These are phyloP conservation scores for Therioaphis trifolii DNA, from an alignment of 2,888 invertebrate species.

Conservation along the genomic window DNA sequence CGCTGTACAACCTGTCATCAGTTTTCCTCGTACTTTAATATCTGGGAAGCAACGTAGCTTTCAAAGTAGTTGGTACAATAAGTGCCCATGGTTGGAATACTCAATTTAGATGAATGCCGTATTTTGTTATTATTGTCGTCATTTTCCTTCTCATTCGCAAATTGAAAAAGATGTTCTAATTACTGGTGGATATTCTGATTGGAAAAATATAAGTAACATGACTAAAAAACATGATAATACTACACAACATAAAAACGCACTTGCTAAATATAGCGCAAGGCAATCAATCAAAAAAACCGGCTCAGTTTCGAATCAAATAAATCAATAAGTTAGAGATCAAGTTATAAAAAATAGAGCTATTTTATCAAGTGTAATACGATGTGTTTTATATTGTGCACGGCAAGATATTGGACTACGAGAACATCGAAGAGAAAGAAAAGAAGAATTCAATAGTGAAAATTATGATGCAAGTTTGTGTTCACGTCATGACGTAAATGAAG, in stretches of 20 bases:
- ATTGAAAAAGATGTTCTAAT: constrained; percentile 23
- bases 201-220: constrained; percentile 33
- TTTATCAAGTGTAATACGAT: background rate
- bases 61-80: constrained; percentile 39
- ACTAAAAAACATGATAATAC: constrained; percentile 1
- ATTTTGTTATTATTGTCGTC: constrained; percentile 18
- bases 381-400: constrained; percentile 6
- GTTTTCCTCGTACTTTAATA: background rate
- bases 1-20: background rate
- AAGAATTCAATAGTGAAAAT: constrained; percentile 2
- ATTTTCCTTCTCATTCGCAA: constrained; percentile 14
- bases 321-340: background rate
- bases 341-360: background rate
- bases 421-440: constrained; percentile 2
- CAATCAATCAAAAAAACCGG: constrained; percentile 13
- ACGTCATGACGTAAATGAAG: constrained; percentile 27
- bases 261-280: background rate
- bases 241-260: background rate
- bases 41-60: constrained; percentile 5
- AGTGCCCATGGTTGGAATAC: constrained; percentile 27
- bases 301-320: constrained; percentile 14
- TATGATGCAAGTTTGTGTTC: constrained; percentile 12
- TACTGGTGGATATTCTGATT: constrained; percentile 36
- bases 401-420: constrained; percentile 6
- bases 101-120: constrained; percentile 27